A percentile compares a stretch with the other conserved stretches of the same genome.
Conservation (phyloP, 2,888 invertebrate species). For the Synergus itoensis region DNA sequence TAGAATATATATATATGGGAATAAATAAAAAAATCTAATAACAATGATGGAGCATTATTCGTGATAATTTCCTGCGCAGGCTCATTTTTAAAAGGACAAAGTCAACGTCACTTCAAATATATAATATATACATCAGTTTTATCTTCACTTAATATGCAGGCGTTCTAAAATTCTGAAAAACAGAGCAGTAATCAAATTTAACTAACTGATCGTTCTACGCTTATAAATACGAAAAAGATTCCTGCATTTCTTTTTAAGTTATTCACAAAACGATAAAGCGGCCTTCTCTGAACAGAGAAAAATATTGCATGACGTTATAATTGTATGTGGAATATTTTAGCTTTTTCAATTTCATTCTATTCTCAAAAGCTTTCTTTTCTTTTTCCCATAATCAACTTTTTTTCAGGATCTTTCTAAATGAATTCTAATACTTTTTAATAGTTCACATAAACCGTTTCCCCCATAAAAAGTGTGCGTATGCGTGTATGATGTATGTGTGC, state of each 20-base stretch:
- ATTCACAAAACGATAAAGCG: neutral
- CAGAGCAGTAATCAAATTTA: conserved; percentile 6
- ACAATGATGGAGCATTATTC: neutral
- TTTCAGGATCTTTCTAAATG: neutral
- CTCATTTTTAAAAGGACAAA: conserved; percentile 3
- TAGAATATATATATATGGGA: neutral
- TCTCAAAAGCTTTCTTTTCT: neutral
- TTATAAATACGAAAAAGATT: too few species aligned
- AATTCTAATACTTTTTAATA: neutral
- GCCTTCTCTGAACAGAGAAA: neutral
- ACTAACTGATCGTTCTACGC: neutral
- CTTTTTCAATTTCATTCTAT: neutral
- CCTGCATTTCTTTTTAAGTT: neutral
- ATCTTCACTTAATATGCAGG: conserved; percentile 4
- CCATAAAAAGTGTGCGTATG: conserved; percentile 49
- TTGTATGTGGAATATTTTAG: neutral
- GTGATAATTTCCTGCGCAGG: neutral
- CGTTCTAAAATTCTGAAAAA: conserved; percentile 38
- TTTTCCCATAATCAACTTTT: neutral
- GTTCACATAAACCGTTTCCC: conserved; percentile 40
- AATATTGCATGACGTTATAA: neutral
- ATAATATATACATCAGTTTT: conserved; percentile 1
- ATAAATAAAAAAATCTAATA: neutral
- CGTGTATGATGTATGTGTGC: conserved; percentile 46
- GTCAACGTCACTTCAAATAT: neutral